phyloP scores from a whole-genome alignment of 1,140 invertebrate species.

The Brachionus paranguensis region DNA sequence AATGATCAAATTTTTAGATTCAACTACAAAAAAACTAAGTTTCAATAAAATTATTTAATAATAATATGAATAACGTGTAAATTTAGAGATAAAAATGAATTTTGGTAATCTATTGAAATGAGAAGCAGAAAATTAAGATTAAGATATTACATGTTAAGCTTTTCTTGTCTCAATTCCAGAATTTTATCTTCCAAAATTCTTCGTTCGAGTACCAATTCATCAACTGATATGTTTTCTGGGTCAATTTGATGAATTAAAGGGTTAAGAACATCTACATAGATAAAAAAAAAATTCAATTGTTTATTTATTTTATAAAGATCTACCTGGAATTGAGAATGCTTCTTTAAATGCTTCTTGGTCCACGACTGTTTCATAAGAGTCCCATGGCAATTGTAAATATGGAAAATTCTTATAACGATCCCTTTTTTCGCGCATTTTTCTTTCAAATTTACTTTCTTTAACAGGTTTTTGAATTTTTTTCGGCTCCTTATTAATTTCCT shows the following conservation, averaged over 20 bases:
- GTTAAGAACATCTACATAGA: background rate
- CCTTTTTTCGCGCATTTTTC: conserved; percentile 23
- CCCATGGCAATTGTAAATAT: conserved; percentile 9
- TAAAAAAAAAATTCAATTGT: background rate
- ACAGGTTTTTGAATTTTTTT: background rate
- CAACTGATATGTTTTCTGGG: background rate
- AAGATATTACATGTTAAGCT: background rate
- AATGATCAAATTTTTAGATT: too few relatives aligned
- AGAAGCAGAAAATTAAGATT: too few relatives aligned
- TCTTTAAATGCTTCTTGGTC: background rate
- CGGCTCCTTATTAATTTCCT: background rate
- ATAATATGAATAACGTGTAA: too few relatives aligned
- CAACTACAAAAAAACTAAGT: too few relatives aligned
- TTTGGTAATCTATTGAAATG: too few relatives aligned
- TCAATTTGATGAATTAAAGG: conserved; percentile 3
- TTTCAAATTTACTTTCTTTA: conserved; percentile 4
- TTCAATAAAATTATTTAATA: background rate
- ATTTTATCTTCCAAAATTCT: conserved; percentile 35
- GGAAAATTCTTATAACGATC: conserved; percentile 8
- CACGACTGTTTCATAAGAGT: background rate
- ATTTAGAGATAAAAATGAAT: too few relatives aligned
- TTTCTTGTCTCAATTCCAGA: conserved; percentile 5
- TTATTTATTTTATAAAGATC: background rate
- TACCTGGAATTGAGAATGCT: conserved; percentile 17
- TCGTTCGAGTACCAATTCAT: background rate